Evolutionary conservation across 1,140 invertebrate species (phyloP).

Genomic region (Drosophila serrata): DNA sequence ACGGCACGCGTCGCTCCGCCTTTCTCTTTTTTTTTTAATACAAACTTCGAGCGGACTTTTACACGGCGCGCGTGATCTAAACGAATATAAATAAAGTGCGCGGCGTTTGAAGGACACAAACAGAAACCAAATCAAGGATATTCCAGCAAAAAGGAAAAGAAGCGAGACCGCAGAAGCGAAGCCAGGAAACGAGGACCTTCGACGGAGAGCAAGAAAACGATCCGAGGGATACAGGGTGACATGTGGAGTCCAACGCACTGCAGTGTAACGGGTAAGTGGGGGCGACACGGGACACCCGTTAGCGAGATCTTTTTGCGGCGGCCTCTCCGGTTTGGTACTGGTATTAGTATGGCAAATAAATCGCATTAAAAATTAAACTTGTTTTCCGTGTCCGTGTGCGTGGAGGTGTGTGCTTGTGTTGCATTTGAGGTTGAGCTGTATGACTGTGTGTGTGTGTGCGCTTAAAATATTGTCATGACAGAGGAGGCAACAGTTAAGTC

Average conservation of each 20-base stretch:
- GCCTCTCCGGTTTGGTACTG: constrained; percentile 3
- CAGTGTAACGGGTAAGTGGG: constrained; percentile 76
- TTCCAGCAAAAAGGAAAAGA: not conserved
- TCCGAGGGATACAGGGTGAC: constrained; percentile 41
- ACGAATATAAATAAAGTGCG: constrained; percentile 7
- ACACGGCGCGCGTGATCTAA: constrained; percentile 30
- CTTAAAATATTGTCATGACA: constrained; percentile 52
- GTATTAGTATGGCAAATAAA: constrained; percentile 49
- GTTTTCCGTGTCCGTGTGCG: constrained; percentile 38
- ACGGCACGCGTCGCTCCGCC: constrained; percentile 24
- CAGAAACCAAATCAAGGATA: constrained; percentile 1
- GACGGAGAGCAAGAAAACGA: not conserved
- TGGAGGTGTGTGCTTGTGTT: constrained; percentile 7
- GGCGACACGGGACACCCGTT: constrained; percentile 38
- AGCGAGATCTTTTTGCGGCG: constrained; percentile 20
- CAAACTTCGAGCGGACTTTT: constrained; percentile 20
- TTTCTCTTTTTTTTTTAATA: constrained; percentile 52
- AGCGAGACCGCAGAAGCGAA: not conserved
- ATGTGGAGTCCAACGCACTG: constrained; percentile 82
- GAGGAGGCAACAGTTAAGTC: constrained; percentile 37
- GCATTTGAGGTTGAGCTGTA: constrained; percentile 18
- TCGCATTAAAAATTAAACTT: constrained; percentile 65
- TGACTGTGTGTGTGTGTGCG: constrained; percentile 24
- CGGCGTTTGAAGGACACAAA: not conserved
- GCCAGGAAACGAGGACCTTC: constrained; percentile 23